Evolutionary conservation across 2,888 invertebrate genomes (phyloP).

Genomic region (Apoderus coryli): DNA sequence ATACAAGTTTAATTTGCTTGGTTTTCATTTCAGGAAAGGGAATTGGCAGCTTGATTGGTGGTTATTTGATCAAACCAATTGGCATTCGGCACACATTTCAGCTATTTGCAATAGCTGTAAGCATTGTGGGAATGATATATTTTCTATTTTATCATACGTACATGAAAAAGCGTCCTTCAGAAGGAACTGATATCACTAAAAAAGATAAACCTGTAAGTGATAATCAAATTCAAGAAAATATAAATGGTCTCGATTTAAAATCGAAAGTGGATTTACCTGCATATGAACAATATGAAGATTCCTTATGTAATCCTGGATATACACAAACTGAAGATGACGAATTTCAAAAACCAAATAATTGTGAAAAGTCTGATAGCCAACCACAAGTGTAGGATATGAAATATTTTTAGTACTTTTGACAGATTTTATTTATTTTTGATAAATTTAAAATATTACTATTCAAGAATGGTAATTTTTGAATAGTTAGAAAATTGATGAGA

Average conservation of each 20-base stretch:
- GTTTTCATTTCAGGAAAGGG: constrained; percentile 46
- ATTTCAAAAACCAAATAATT: too few relatives aligned
- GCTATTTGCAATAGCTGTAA: constrained; percentile 47
- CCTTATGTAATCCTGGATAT: constrained; percentile 27
- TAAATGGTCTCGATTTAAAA: constrained; percentile 19
- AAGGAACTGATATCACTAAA: constrained; percentile 43
- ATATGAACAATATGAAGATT: constrained; percentile 26
- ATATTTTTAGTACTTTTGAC: too few relatives aligned
- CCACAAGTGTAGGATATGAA: too few relatives aligned
- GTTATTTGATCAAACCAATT: constrained; percentile 56
- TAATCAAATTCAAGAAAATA: constrained; percentile 16
- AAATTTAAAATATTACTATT: too few relatives aligned
- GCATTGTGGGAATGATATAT: constrained; percentile 51
- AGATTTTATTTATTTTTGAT: too few relatives aligned
- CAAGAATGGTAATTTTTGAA: too few relatives aligned
- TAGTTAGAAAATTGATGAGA: too few relatives aligned
- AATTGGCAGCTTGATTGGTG: constrained; percentile 59
- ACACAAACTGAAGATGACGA: constrained; percentile 25
- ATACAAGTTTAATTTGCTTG: constrained; percentile 3
- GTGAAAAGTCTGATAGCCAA: too few relatives aligned
- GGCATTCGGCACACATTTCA: constrained; percentile 60
- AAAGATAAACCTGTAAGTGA: constrained; percentile 39
- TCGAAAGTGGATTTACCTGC: constrained; percentile 18
- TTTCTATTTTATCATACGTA: constrained; percentile 52
- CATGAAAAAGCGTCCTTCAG: constrained; percentile 40